A percentile compares a stretch with the other conserved stretches of the same genome.
These are phyloP conservation scores for Amblyjoppa fuscipennis DNA, from an alignment of 2,888 invertebrate species.

Conservation along the genomic window DNA sequence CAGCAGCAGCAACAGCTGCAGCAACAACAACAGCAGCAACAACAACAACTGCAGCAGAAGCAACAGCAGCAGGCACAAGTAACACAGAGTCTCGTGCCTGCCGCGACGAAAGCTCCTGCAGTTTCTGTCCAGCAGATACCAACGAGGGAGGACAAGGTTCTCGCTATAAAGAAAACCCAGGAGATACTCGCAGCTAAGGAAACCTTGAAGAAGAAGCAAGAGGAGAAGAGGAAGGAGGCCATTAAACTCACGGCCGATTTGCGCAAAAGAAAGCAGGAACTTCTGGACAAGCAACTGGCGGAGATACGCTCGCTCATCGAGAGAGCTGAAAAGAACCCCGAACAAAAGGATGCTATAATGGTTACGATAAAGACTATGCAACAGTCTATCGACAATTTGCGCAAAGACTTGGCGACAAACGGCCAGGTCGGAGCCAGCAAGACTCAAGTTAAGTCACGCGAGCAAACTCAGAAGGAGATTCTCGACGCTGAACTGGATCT, in stretches of 20 bases:
- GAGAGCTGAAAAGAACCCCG: conserved; percentile 92
- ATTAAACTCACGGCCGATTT: conserved; percentile 92
- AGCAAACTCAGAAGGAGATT: conserved; percentile 95
- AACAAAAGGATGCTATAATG: conserved; percentile 91
- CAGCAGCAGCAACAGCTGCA: conserved; percentile 71
- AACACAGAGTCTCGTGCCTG: conserved; percentile 78
- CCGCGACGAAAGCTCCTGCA: conserved; percentile 84
- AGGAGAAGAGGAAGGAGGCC: conserved; percentile 91
- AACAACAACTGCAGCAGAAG: conserved; percentile 73
- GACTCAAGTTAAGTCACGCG: conserved; percentile 88
- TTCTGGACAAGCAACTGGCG: conserved; percentile 95
- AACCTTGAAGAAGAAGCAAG: conserved; percentile 90
- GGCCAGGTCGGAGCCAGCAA: conserved; percentile 86
- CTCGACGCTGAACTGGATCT: conserved; percentile 96
- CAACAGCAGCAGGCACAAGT: conserved; percentile 65
- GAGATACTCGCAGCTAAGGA: conserved; percentile 88
- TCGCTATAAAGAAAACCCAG: conserved; percentile 87
- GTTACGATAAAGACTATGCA: conserved; percentile 94
- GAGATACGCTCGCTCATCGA: conserved; percentile 94
- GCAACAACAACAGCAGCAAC: conserved; percentile 71
- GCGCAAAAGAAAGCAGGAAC: conserved; percentile 93
- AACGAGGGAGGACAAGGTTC: conserved; percentile 82
- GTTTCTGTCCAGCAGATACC: conserved; percentile 72
- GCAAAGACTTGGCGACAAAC: conserved; percentile 89
- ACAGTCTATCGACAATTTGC: conserved; percentile 92